These are phyloP conservation scores for Lasius fuliginosus DNA, from an alignment of 2,888 invertebrate species.

Conservation along the genomic window DNA sequence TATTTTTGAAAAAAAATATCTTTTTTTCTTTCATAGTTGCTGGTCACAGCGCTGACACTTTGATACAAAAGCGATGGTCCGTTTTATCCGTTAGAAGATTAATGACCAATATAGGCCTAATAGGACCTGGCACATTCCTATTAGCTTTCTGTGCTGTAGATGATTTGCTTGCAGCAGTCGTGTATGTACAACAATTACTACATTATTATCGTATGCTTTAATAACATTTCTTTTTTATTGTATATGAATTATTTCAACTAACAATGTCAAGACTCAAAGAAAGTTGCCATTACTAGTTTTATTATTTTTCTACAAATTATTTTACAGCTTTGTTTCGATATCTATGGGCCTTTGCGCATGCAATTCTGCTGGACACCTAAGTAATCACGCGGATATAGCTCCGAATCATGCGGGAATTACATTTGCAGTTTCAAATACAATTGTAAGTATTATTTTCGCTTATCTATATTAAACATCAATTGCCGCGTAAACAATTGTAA, in stretches of 20 bases:
- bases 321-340: constrained; percentile 89
- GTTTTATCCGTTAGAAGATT: constrained; percentile 90
- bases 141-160: constrained; percentile 91
- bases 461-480: not conserved
- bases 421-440: constrained; percentile 92
- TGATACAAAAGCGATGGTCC: constrained; percentile 89
- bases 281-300: too few species aligned
- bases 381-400: constrained; percentile 93
- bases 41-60: constrained; percentile 91
- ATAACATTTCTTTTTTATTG: constrained; percentile 26
- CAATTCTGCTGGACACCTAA: constrained; percentile 92
- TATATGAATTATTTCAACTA: not conserved
- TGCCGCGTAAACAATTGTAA: not conserved
- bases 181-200: constrained; percentile 86
- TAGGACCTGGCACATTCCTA: constrained; percentile 91
- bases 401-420: constrained; percentile 93
- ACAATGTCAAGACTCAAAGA: too few species aligned
- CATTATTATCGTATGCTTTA: not conserved
- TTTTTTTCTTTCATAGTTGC: constrained; percentile 86
- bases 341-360: constrained; percentile 92
- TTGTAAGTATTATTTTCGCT: constrained; percentile 85
- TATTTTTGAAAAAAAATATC: constrained; percentile 2
- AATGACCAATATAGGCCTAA: constrained; percentile 91
- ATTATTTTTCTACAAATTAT: constrained; percentile 11
- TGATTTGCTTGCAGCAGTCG: constrained; percentile 90